These are phyloP conservation scores for Taurulus bubalis DNA, from an alignment of 2,113 vertebrate species.

Conservation along the genomic window DNA sequence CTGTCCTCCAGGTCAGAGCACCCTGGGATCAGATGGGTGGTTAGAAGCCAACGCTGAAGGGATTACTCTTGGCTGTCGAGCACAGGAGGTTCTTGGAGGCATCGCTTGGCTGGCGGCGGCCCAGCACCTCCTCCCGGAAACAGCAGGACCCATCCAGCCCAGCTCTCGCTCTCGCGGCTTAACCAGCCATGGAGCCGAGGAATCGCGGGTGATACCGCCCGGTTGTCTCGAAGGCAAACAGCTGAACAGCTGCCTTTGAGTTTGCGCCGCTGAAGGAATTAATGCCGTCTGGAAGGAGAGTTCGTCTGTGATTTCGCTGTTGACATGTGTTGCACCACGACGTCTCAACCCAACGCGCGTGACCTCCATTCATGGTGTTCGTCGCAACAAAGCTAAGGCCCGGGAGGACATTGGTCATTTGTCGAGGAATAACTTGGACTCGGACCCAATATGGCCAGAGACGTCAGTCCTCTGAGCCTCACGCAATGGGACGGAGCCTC, in stretches of 20 bases:
- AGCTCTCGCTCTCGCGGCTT: background rate
- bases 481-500: slow-evolving; percentile 42
- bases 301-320: background rate
- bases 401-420: slow-evolving; percentile 28
- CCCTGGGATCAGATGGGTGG: slow-evolving; percentile 35
- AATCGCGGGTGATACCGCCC: background rate
- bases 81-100: slow-evolving; percentile 55
- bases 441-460: slow-evolving; percentile 71
- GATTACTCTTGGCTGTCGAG: slow-evolving; percentile 70
- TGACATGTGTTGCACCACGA: slow-evolving; percentile 49
- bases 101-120: slow-evolving; percentile 32
- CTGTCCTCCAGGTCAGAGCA: slow-evolving; percentile 6
- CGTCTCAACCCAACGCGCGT: slow-evolving; percentile 35
- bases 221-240: slow-evolving; percentile 5
- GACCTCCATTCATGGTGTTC: slow-evolving; percentile 64
- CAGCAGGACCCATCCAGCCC: slow-evolving; percentile 18
- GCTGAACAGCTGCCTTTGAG: background rate
- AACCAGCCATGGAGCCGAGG: slow-evolving; percentile 28
- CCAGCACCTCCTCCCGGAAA: slow-evolving; percentile 24
- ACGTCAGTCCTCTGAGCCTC: slow-evolving; percentile 56
- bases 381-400: slow-evolving; percentile 42
- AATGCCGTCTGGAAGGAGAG: slow-evolving; percentile 9
- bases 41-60: slow-evolving; percentile 70
- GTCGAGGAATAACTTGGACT: slow-evolving; percentile 35
- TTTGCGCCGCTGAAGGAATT: background rate